Evolutionary conservation across 2,888 invertebrate species (phyloP).

Genomic region (Mycalesis mineus): DNA sequence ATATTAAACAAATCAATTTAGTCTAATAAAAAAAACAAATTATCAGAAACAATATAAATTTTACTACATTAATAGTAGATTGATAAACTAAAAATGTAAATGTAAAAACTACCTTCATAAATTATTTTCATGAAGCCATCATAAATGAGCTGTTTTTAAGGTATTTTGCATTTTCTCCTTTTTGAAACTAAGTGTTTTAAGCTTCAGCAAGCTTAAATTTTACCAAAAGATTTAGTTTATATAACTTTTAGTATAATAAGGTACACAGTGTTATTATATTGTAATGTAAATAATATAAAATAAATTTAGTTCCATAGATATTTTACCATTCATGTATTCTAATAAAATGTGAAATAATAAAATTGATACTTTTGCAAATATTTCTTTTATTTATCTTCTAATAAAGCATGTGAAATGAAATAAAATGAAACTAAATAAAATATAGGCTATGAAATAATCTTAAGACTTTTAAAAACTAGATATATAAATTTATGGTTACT

Average conservation of each 20-base stretch:
- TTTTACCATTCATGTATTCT: slow-evolving; percentile 35
- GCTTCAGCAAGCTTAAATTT: background rate
- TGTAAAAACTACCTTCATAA: too few species aligned
- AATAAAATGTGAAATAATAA: slow-evolving; percentile 62
- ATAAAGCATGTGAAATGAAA: background rate
- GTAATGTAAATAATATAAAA: slow-evolving; percentile 20
- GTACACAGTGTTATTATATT: background rate
- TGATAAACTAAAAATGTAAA: too few species aligned
- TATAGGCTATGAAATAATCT: too few species aligned
- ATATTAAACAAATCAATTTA: too few species aligned
- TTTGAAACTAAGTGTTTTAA: background rate
- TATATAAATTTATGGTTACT: too few species aligned
- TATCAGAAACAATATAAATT: too few species aligned
- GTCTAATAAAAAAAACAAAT: too few species aligned
- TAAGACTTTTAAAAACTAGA: too few species aligned
- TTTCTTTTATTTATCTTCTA: slow-evolving; percentile 35
- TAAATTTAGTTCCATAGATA: slow-evolving; percentile 18
- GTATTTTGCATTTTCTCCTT: background rate
- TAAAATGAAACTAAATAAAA: background rate
- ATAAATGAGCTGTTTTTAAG: too few species aligned
- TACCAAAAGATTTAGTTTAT: background rate
- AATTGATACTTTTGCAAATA: slow-evolving; percentile 66
- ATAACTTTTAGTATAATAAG: background rate
- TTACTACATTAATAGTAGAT: too few species aligned
- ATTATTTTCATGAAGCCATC: too few species aligned